Percentiles rank a stretch among this genome's conserved stretches.
Evolutionary conservation across 2,797 vertebrate species (phyloP).

Genomic region (Danionella dracula): DNA sequence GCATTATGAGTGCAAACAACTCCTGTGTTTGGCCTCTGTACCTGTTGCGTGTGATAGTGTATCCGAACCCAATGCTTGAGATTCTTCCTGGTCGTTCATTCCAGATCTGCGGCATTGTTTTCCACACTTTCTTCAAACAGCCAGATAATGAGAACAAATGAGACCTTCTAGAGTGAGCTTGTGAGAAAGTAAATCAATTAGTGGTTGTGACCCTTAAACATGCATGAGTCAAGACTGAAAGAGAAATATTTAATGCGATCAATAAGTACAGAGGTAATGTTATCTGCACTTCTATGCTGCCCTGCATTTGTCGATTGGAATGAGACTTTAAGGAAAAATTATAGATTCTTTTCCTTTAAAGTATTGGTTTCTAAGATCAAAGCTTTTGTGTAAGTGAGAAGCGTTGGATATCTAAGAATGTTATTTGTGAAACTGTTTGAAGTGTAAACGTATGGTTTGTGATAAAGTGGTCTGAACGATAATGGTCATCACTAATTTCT

Average conservation of each 20-base stretch:
- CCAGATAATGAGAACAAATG: not conserved
- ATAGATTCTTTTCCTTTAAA: not conserved
- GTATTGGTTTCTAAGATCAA: slow-evolving; percentile 14
- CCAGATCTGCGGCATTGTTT: slow-evolving; percentile 1
- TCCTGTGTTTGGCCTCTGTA: slow-evolving; percentile 5
- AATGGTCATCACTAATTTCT: not conserved
- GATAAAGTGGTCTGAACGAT: not conserved
- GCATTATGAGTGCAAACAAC: not conserved
- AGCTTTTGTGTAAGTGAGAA: not conserved
- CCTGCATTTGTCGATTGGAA: not conserved
- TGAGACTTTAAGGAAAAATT: not conserved
- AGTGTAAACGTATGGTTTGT: not conserved
- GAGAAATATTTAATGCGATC: slow-evolving; percentile 36
- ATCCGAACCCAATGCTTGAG: not conserved
- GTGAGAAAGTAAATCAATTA: slow-evolving; percentile 23
- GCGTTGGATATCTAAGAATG: not conserved
- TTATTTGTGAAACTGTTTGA: not conserved
- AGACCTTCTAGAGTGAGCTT: not conserved
- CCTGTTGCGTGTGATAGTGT: not conserved
- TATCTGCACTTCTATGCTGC: slow-evolving; percentile 12
- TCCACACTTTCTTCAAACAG: not conserved
- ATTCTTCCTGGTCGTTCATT: not conserved
- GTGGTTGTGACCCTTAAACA: slow-evolving; percentile 12
- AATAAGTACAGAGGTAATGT: slow-evolving; percentile 19
- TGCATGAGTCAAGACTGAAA: slow-evolving; percentile 8